These are phyloP conservation scores for Ophonus ardosiacus DNA, from an alignment of 2,888 invertebrate genomes.

Conservation along the genomic window DNA sequence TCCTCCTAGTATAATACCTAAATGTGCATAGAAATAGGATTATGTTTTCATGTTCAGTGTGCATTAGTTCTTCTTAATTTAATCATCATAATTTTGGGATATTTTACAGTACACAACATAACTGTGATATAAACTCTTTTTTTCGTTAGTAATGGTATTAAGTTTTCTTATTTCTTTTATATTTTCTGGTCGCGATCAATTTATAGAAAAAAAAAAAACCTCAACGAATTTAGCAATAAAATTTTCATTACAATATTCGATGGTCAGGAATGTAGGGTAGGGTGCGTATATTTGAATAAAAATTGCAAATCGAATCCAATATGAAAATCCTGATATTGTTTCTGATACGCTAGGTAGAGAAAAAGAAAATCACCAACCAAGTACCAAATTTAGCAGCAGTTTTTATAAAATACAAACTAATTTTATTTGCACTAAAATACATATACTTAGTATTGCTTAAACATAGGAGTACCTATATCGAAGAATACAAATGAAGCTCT, in stretches of 20 bases:
- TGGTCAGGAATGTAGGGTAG: constrained; percentile 2
- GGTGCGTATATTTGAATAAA: constrained; percentile 1
- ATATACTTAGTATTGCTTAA: no score
- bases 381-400: neutral
- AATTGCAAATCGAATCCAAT: constrained; percentile 18
- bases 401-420: no score
- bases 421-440: no score
- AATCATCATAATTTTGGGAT: no score
- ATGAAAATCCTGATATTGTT: constrained; percentile 12
- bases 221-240: neutral
- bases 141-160: neutral
- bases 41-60: no score
- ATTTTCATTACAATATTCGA: constrained; percentile 4
- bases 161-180: neutral
- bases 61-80: no score
- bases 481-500: no score
- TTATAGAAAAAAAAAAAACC: neutral
- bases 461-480: no score
- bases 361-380: neutral
- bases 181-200: neutral
- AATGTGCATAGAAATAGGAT: no score
- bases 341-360: constrained; percentile 21
- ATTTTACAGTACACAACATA: no score
- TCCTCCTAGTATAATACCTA: no score
- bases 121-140: neutral